These are phyloP conservation scores for Limenitis camilla DNA, from an alignment of 2,888 invertebrate genomes.

Conservation along the genomic window DNA sequence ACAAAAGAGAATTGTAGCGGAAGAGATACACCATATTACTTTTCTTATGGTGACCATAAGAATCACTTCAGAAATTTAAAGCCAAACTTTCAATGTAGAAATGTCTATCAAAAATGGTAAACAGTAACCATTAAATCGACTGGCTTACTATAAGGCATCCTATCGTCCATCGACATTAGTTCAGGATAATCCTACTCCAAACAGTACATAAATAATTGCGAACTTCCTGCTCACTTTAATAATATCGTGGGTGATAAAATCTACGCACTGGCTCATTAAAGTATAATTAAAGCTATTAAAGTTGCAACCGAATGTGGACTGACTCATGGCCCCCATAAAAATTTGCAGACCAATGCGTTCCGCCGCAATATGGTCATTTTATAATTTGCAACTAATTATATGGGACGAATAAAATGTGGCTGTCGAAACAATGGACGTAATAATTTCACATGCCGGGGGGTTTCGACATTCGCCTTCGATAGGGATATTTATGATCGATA, in stretches of 20 bases:
- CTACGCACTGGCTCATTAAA: conserved; percentile 21
- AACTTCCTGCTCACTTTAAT: conserved; percentile 14
- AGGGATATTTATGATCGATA: background rate
- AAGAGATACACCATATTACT: no score
- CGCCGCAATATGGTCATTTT: conserved; percentile 22
- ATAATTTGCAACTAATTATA: conserved; percentile 19
- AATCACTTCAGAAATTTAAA: background rate
- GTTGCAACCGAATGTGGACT: conserved; percentile 19
- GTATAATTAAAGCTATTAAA: conserved; percentile 20
- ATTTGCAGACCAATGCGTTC: conserved; percentile 19
- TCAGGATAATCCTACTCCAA: conserved; percentile 13
- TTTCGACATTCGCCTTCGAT: background rate
- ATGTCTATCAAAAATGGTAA: no score
- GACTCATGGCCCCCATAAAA: conserved; percentile 21
- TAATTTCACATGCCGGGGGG: background rate
- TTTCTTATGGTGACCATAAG: no score
- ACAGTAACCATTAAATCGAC: no score
- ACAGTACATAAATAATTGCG: conserved; percentile 18
- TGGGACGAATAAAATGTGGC: conserved; percentile 6
- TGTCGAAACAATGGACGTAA: conserved; percentile 6
- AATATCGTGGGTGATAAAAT: conserved; percentile 18
- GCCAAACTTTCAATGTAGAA: no score
- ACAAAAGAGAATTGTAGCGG: no score
- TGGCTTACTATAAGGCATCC: background rate
- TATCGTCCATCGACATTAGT: background rate